Evolutionary conservation across 2,888 invertebrate species (phyloP).

Genomic region (Trisateles emortualis): DNA sequence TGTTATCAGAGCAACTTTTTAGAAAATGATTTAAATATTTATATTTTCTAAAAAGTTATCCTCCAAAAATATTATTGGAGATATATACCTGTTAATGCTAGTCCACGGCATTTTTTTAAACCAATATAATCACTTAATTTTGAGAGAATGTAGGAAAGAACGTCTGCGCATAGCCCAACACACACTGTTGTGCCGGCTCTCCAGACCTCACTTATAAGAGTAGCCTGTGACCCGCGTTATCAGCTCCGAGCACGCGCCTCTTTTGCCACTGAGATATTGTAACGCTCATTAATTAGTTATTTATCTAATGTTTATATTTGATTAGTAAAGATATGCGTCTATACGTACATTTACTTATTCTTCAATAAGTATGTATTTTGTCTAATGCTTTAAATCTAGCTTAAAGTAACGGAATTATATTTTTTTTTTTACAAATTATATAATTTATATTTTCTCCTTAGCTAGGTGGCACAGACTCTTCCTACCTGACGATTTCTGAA

Average conservation of each 20-base stretch:
- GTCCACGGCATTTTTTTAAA: constrained; percentile 79
- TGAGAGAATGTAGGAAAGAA: constrained; percentile 76
- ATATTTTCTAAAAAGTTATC: constrained; percentile 6
- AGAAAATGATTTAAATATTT: not conserved
- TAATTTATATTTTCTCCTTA: too few relatives aligned
- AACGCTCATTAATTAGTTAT: constrained; percentile 50
- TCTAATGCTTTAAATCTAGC: not conserved
- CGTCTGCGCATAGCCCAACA: constrained; percentile 70
- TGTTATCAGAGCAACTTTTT: not conserved
- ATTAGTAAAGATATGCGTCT: constrained; percentile 2
- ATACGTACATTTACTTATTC: constrained; percentile 1
- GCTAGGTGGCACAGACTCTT: too few relatives aligned
- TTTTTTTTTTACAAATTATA: too few relatives aligned
- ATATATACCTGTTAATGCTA: constrained; percentile 79
- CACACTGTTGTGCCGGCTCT: constrained; percentile 61
- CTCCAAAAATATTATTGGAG: too few relatives aligned
- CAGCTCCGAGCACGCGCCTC: constrained; percentile 76
- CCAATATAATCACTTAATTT: constrained; percentile 74
- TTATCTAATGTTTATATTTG: constrained; percentile 8
- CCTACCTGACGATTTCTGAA: too few relatives aligned
- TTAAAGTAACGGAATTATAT: too few relatives aligned
- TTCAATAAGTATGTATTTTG: not conserved
- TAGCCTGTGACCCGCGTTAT: constrained; percentile 78
- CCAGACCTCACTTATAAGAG: constrained; percentile 68
- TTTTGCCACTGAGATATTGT: constrained; percentile 48